A percentile compares a stretch with the other conserved stretches of the same genome.
These are phyloP conservation scores for Campoplex nolae DNA, from an alignment of 2,888 invertebrate genomes.

Conservation along the genomic window DNA sequence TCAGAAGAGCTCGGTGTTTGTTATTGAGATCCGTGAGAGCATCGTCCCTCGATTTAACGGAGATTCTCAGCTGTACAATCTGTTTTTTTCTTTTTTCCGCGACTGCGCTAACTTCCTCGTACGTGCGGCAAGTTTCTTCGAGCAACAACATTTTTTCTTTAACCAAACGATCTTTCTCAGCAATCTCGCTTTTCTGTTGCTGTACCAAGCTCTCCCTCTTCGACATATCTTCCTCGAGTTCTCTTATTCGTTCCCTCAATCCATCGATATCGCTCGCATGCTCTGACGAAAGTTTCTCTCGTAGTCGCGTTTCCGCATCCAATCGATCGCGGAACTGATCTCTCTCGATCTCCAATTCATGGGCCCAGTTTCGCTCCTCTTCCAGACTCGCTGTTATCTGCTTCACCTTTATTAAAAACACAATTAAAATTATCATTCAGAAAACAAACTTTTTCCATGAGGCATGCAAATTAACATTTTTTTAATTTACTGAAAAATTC, in stretches of 20 bases:
- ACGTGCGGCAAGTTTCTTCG: conserved; percentile 79
- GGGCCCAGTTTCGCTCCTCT: conserved; percentile 81
- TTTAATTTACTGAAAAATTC: neutral
- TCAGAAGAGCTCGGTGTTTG: conserved; percentile 81
- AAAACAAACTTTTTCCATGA: neutral
- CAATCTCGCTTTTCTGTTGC: conserved; percentile 78
- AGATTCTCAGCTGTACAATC: conserved; percentile 83
- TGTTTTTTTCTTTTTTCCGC: conserved; percentile 85
- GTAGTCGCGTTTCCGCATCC: conserved; percentile 75
- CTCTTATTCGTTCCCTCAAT: conserved; percentile 77
- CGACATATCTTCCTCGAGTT: conserved; percentile 80
- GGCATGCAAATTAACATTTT: neutral
- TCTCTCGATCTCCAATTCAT: conserved; percentile 80
- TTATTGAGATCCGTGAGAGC: conserved; percentile 85
- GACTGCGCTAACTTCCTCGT: conserved; percentile 78
- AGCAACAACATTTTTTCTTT: conserved; percentile 78
- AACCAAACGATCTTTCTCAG: conserved; percentile 79
- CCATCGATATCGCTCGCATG: conserved; percentile 77
- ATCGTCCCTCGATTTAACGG: conserved; percentile 84
- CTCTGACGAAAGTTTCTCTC: conserved; percentile 76
- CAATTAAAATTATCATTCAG: neutral
- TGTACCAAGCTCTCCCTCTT: conserved; percentile 81
- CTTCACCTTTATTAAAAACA: conserved; percentile 75
- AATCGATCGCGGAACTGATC: conserved; percentile 79
- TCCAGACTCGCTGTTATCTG: conserved; percentile 80